Percentiles rank a stretch among this genome's conserved stretches.
Conservation (phyloP, 2,113 vertebrate genomes). For the Macaca nemestrina region DNA sequence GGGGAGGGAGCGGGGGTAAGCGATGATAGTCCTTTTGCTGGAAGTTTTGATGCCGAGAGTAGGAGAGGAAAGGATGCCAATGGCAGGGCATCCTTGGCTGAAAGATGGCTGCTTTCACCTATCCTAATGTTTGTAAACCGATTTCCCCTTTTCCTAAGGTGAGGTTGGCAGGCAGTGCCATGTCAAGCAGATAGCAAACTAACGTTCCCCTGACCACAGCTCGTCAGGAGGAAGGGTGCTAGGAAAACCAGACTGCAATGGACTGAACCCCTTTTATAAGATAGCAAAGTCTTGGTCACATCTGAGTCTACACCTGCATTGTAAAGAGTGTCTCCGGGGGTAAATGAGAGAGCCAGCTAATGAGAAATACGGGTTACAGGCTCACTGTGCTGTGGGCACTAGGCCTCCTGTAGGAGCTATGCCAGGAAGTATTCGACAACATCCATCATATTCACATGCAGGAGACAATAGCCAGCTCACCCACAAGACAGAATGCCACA, state of each 20-base stretch:
- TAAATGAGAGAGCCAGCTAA: background rate
- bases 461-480: background rate
- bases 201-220: fast-evolving
- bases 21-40: background rate
- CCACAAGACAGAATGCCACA: background rate
- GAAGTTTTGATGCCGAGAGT: background rate
- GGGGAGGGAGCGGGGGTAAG: background rate
- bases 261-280: background rate
- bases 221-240: background rate
- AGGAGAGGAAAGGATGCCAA: background rate
- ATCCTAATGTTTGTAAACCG: background rate
- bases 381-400: fast-evolving
- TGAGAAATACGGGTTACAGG: background rate
- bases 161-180: background rate
- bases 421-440: background rate
- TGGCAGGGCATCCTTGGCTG: background rate
- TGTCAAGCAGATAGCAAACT: background rate
- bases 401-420: background rate
- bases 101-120: background rate
- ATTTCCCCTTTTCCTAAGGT: background rate
- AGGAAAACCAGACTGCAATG: background rate
- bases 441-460: background rate
- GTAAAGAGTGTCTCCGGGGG: background rate
- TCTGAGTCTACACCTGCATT: background rate
- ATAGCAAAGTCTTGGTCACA: background rate